These are phyloP conservation scores for Drosophila orena DNA, from an alignment of 1,140 invertebrate genomes.

Conservation along the genomic window DNA sequence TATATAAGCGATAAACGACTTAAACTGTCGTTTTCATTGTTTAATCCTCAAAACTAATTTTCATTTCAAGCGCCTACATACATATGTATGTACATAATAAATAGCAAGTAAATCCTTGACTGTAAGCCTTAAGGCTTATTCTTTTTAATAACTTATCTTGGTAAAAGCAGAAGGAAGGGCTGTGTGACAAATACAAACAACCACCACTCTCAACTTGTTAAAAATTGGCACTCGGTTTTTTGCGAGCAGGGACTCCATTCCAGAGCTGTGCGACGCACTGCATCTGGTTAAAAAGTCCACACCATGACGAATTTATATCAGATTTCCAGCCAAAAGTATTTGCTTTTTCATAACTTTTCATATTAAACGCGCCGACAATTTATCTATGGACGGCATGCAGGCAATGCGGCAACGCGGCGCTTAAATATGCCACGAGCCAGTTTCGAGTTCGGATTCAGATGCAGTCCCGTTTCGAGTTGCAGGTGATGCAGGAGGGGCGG, in stretches of 20 bases:
- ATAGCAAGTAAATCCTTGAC: no score
- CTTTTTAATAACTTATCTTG: no score
- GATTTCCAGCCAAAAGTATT: conserved; percentile 9
- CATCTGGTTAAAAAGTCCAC: conserved; percentile 4
- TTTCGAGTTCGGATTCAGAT: conserved; percentile 31
- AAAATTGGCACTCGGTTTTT: background rate
- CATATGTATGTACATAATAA: no score
- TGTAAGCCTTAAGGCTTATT: no score
- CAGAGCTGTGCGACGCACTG: background rate
- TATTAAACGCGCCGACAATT: conserved; percentile 74
- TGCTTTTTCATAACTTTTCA: conserved; percentile 68
- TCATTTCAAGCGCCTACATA: no score
- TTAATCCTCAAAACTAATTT: no score
- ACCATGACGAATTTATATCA: conserved; percentile 17
- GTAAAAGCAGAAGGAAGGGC: background rate
- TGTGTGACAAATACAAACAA: conserved; percentile 10
- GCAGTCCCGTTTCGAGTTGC: conserved; percentile 38
- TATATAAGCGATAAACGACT: no score
- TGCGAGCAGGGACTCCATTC: background rate
- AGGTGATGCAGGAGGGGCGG: conserved; percentile 17
- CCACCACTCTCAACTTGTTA: background rate
- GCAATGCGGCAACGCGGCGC: conserved; percentile 52
- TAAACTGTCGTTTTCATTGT: no score
- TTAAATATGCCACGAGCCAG: conserved; percentile 73
- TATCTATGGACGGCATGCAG: conserved; percentile 71